These are phyloP conservation scores for Gonatopus flavifemur DNA, from an alignment of 1,140 invertebrate genomes.

Conservation along the genomic window DNA sequence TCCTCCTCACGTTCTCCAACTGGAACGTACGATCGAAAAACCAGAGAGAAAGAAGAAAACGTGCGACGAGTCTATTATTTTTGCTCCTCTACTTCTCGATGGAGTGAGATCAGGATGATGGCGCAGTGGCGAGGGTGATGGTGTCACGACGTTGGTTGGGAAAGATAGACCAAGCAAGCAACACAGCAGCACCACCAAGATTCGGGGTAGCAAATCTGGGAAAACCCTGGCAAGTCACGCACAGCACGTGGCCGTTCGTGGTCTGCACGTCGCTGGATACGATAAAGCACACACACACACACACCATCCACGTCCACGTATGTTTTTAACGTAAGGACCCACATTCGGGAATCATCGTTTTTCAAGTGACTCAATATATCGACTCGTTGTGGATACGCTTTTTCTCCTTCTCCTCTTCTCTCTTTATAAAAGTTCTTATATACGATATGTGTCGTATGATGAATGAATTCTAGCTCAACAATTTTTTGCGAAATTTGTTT, in stretches of 20 bases:
- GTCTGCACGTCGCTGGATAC: slow-evolving; percentile 30
- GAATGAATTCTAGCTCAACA: too few relatives aligned
- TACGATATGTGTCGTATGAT: too few relatives aligned
- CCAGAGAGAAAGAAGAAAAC: too few relatives aligned
- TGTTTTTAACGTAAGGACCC: neutral
- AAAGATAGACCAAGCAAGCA: slow-evolving; percentile 13
- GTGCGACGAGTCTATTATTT: slow-evolving; percentile 34
- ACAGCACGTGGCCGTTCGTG: slow-evolving; percentile 38
- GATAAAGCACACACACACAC: slow-evolving; percentile 44
- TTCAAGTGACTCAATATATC: slow-evolving; percentile 27
- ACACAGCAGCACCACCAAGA: too few relatives aligned
- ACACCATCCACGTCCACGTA: neutral
- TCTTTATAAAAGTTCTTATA: too few relatives aligned
- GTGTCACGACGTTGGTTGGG: slow-evolving; percentile 25
- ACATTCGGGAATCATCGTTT: slow-evolving; percentile 28
- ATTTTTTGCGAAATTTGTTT: too few relatives aligned
- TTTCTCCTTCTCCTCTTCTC: too few relatives aligned
- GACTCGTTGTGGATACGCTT: too few relatives aligned
- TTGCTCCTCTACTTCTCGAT: slow-evolving; percentile 19
- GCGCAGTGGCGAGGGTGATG: slow-evolving; percentile 12
- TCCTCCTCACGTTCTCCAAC: too few relatives aligned
- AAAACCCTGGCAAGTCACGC: slow-evolving; percentile 46
- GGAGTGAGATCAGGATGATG: too few relatives aligned
- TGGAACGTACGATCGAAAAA: too few relatives aligned
- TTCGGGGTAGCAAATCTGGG: slow-evolving; percentile 49